Base-by-base conservation (phyloP, 1,140 invertebrate genomes). In the Phymastichus coffea region DNA sequence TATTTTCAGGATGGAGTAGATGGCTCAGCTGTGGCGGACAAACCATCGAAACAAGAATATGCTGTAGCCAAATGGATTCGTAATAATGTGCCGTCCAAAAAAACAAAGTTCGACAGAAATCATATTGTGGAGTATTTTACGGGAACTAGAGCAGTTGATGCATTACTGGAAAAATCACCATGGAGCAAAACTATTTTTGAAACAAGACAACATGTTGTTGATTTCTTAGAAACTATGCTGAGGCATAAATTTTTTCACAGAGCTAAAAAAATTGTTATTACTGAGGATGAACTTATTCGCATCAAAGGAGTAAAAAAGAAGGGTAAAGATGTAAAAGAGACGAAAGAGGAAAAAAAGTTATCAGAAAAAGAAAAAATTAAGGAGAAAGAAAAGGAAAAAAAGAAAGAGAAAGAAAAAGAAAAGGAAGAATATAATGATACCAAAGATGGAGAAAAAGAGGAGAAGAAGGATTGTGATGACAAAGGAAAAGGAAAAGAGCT, bases 101-200 rank as follows among this genome's bases (percentile, higher is more conserved):
- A 94, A 74, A 97, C 94, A 0, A 98, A 95, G 79, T 95, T 98
- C 72, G 71, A 77, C 30, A 83, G 95, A 41, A 92, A 93, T 69
- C 95, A 98, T 77, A 91, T 95, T 81, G 96, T 99, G 0, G 91
- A 97, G 76, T 97, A 98, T 81, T 99, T 99, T 67, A 94, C 93
- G 66, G 94, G 94, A 88, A 84, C 84, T 38, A 94, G 95, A 77
- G 95, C 95, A 2, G 87, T 99, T 1, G 95, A 98, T 79, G 89
- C 88, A 1, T 78, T 99, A 8, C 71, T 98, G 70, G 89, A 93
- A 37, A 72, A 68, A 20, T 99, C 97, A 0, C 93, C 94, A 76
- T 99, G 93, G 88, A 91, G 88, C 17, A 87, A 88, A 62, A 85
- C 90, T 0, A 73, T 93, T 23, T 99, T 99, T 75, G 87, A 88